Conservation (phyloP, 1,140 invertebrate genomes). For the Gonioctena quinquepunctata region DNA sequence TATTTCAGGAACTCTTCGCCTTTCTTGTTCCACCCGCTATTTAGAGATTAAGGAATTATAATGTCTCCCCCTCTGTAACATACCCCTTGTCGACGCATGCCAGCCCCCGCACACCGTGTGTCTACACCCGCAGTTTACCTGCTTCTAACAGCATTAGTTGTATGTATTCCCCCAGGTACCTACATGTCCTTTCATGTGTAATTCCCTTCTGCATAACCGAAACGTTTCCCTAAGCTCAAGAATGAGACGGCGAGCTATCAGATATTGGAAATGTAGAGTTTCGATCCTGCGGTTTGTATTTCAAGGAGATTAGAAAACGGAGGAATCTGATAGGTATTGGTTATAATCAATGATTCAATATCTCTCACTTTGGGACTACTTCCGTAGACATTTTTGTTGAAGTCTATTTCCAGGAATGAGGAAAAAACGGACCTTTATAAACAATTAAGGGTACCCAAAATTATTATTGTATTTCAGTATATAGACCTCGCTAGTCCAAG, state of each 20-base stretch:
- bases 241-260: not conserved
- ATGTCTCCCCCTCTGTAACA: slow-evolving; percentile 51
- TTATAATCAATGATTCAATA: too few species aligned
- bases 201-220: slow-evolving; percentile 1
- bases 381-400: too few species aligned
- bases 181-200: slow-evolving; percentile 14
- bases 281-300: not conserved
- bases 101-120: slow-evolving; percentile 59
- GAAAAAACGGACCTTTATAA: too few species aligned
- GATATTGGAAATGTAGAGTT: not conserved
- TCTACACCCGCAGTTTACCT: slow-evolving; percentile 52
- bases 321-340: too few species aligned
- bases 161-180: slow-evolving; percentile 12
- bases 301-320: too few species aligned
- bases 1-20: too few species aligned
- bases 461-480: too few species aligned
- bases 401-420: too few species aligned
- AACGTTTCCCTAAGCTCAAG: not conserved
- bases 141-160: slow-evolving; percentile 34
- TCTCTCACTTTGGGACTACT: too few species aligned
- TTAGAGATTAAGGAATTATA: not conserved
- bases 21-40: not conserved
- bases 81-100: slow-evolving; percentile 42
- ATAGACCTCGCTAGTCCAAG: too few species aligned
- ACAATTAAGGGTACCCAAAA: too few species aligned